Evolutionary conservation across 35 echinoderm and acorn worm genomes (phyloP).

Genomic region (Heliocidaris erythrogramma): DNA sequence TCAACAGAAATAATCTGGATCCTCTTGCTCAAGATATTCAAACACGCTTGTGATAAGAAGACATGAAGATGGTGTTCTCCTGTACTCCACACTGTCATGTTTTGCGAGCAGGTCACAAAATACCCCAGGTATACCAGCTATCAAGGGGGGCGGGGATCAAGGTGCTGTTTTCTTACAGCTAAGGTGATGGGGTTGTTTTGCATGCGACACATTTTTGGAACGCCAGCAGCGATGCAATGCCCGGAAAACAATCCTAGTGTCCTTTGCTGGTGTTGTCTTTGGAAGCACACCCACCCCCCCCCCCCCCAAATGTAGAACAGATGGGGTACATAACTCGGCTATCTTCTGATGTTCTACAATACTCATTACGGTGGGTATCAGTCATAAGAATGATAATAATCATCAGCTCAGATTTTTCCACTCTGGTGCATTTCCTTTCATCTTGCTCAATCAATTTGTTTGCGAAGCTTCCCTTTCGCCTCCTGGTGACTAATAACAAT

Average conservation of each 20-base stretch:
- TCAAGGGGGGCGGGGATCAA: not conserved
- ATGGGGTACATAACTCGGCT: not conserved
- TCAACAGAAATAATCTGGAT: not conserved
- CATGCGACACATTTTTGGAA: not conserved
- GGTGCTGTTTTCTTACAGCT: constrained; percentile 18
- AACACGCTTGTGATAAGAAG: not conserved
- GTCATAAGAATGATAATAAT: not conserved
- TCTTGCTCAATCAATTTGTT: not conserved
- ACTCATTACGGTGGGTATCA: not conserved
- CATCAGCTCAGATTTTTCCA: not conserved
- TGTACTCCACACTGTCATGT: too few species aligned
- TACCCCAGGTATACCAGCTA: not conserved
- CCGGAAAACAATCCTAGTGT: not conserved
- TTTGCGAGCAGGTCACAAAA: not conserved
- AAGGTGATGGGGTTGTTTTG: not conserved
- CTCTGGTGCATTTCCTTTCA: not conserved
- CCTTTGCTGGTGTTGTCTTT: not conserved
- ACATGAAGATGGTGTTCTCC: not conserved
- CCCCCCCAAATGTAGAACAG: too few species aligned
- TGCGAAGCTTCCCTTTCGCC: not conserved
- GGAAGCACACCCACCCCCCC: not conserved
- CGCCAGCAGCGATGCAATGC: not conserved
- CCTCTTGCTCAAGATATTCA: not conserved
- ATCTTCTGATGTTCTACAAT: not conserved
- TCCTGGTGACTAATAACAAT: not conserved